Evolutionary conservation across 1,140 invertebrate species (phyloP).

Genomic region (Eciton burchellii): DNA sequence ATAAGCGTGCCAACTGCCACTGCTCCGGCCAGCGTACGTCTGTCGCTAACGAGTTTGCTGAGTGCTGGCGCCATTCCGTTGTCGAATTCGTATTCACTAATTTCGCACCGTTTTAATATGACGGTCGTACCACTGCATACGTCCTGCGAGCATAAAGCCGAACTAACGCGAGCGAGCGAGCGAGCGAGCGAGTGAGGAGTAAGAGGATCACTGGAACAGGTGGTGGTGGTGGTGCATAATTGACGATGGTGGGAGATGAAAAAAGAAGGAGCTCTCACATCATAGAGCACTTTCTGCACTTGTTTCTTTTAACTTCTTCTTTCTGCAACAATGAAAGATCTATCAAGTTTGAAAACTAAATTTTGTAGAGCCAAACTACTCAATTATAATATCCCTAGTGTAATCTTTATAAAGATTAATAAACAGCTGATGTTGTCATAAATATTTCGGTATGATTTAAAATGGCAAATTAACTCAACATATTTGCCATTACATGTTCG

Average conservation of each 20-base stretch:
- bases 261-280: background rate
- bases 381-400: too few relatives aligned
- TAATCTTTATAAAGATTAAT: too few relatives aligned
- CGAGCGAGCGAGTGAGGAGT: background rate
- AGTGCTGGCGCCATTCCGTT: constrained; percentile 87
- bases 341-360: too few relatives aligned
- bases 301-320: too few relatives aligned
- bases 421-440: too few relatives aligned
- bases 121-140: constrained; percentile 16
- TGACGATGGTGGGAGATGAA: background rate
- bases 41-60: constrained; percentile 87
- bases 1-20: constrained; percentile 86
- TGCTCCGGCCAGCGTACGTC: constrained; percentile 86
- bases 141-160: background rate
- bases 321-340: too few relatives aligned
- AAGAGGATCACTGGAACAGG: background rate
- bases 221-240: background rate
- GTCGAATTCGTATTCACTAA: background rate
- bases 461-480: too few relatives aligned
- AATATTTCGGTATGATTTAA: too few relatives aligned
- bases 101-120: constrained; percentile 13
- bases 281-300: too few relatives aligned
- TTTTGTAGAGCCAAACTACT: too few relatives aligned
- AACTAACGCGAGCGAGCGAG: background rate
- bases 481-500: too few relatives aligned